Evolutionary conservation across 2,797 vertebrate genomes (phyloP).

Genomic region (Clarias fuscus): DNA sequence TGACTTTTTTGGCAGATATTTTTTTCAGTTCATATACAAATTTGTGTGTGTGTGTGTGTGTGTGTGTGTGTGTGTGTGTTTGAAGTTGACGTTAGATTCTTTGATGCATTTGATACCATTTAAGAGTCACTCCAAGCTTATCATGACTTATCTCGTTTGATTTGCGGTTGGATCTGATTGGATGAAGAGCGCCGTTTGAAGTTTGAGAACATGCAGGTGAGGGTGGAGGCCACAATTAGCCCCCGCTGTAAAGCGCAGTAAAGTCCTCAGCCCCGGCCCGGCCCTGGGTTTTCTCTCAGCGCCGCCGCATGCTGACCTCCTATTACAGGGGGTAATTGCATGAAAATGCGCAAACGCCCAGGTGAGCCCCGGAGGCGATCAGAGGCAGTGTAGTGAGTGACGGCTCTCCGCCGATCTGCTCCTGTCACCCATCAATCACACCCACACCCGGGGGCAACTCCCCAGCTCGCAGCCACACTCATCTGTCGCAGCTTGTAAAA

Average conservation of each 20-base stretch:
- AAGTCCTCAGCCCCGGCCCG: slow-evolving; percentile 31
- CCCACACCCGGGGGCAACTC: slow-evolving; percentile 39
- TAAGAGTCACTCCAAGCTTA: not conserved
- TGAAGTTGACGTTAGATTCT: not conserved
- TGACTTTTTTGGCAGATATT: not conserved
- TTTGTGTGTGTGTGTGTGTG: not conserved
- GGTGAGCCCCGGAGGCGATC: slow-evolving; percentile 62
- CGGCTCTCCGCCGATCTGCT: slow-evolving; percentile 58
- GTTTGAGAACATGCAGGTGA: slow-evolving; percentile 17
- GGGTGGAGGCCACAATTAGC: slow-evolving; percentile 32
- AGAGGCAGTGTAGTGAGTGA: slow-evolving; percentile 57
- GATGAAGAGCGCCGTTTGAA: not conserved
- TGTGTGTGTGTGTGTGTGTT: not conserved
- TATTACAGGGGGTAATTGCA: slow-evolving; percentile 45
- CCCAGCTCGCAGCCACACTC: slow-evolving; percentile 56
- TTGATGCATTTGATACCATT: not conserved
- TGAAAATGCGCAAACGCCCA: slow-evolving; percentile 59
- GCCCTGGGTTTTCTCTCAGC: slow-evolving; percentile 31
- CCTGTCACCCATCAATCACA: slow-evolving; percentile 59
- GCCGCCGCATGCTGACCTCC: slow-evolving; percentile 39
- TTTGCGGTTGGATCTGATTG: not conserved
- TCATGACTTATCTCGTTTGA: not conserved
- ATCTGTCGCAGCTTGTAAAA: slow-evolving; percentile 66
- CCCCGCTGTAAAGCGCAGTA: slow-evolving; percentile 33
- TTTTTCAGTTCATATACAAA: not conserved